Percentiles rank a stretch among this genome's conserved stretches.
Evolutionary conservation across 2,797 vertebrate species (phyloP).

Genomic region (Poecilia wingei): DNA sequence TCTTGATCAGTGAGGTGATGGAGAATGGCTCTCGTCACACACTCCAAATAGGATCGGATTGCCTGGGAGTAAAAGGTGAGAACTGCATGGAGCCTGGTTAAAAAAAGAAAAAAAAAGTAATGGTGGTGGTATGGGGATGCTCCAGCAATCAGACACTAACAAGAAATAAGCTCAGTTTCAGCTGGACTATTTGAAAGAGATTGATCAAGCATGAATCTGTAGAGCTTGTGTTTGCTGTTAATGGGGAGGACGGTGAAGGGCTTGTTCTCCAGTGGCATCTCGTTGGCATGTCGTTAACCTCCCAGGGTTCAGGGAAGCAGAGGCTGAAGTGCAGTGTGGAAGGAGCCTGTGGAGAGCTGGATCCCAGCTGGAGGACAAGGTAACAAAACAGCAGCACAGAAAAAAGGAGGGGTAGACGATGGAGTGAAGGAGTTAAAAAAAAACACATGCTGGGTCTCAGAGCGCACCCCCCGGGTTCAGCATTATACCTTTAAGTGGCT

Average conservation of each 20-base stretch:
- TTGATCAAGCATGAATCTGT: conserved; percentile 39
- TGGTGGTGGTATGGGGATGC: conserved; percentile 18
- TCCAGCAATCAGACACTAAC: conserved; percentile 49
- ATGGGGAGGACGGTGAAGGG: conserved; percentile 49
- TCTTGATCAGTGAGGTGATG: conserved; percentile 79
- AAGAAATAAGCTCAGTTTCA: conserved; percentile 58
- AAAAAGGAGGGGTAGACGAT: conserved; percentile 65
- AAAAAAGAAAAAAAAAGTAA: conserved; percentile 34
- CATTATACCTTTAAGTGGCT: conserved; percentile 47
- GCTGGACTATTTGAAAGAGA: conserved; percentile 44
- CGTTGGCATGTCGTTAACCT: conserved; percentile 84
- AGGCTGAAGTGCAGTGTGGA: conserved; percentile 77
- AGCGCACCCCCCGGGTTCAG: conserved; percentile 75
- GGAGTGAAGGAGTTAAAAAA: conserved; percentile 62
- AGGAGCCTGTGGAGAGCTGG: conserved; percentile 73
- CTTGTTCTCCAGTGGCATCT: conserved; percentile 78
- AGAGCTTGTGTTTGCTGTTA: conserved; percentile 15
- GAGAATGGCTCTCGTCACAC: conserved; percentile 78
- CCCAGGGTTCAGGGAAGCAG: conserved; percentile 74
- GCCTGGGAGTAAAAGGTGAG: conserved; percentile 75
- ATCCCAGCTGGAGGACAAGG: conserved; percentile 78
- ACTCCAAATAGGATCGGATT: conserved; percentile 78
- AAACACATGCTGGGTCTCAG: conserved; percentile 68
- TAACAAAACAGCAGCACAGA: conserved; percentile 78
- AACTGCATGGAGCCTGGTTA: conserved; percentile 60